These are phyloP conservation scores for Drosophila antonietae DNA, from an alignment of 2,888 invertebrate species.

Conservation along the genomic window DNA sequence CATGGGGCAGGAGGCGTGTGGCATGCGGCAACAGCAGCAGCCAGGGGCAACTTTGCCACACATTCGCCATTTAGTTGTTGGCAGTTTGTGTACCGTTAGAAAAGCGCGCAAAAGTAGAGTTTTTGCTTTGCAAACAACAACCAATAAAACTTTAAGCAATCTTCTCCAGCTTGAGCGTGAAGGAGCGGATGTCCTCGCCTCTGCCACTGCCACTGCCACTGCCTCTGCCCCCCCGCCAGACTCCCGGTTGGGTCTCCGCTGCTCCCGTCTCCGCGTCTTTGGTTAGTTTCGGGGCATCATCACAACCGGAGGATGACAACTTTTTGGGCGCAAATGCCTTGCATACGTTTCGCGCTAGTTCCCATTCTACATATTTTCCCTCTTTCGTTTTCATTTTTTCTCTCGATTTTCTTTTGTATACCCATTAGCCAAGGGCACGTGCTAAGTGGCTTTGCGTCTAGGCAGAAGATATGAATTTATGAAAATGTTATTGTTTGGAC, in stretches of 20 bases:
- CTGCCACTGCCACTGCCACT: constrained; percentile 3
- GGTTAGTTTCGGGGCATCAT: constrained; percentile 36
- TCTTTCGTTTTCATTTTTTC: background rate
- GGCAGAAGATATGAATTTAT: too few relatives aligned
- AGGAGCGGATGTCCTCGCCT: constrained; percentile 47
- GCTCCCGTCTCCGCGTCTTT: background rate
- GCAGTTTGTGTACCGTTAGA: constrained; percentile 66
- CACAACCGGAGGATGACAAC: constrained; percentile 50
- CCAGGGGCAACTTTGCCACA: constrained; percentile 60
- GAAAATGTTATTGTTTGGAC: too few relatives aligned
- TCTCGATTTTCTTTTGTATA: background rate
- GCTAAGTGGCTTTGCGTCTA: background rate
- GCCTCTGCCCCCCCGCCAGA: too few relatives aligned
- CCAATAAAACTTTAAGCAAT: constrained; percentile 82
- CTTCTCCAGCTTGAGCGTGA: constrained; percentile 75
- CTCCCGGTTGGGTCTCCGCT: too few relatives aligned
- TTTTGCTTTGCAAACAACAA: constrained; percentile 78
- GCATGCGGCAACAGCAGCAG: constrained; percentile 16
- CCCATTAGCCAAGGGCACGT: background rate
- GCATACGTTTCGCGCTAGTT: constrained; percentile 61
- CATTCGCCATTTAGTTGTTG: constrained; percentile 54
- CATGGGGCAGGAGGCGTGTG: background rate
- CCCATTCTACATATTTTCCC: background rate
- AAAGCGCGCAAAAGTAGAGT: constrained; percentile 74
- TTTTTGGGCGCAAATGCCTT: constrained; percentile 52